phyloP scores from a whole-genome alignment of 2,888 invertebrate genomes.

The Andrena camellia region DNA sequence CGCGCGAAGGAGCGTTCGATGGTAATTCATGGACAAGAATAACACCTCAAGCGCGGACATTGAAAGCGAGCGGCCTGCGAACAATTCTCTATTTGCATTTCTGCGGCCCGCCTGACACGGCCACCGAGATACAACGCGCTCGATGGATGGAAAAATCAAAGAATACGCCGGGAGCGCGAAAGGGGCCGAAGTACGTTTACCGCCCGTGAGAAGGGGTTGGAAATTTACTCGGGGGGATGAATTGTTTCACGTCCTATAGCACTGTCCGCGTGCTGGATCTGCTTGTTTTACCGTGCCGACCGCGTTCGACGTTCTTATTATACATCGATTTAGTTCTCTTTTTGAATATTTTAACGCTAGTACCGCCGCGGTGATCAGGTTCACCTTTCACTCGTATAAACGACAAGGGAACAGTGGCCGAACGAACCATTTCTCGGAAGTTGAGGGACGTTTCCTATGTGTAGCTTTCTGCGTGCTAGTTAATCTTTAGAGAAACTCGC shows the following conservation, averaged over 20 bases:
- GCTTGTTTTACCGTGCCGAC: background rate
- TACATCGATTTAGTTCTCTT: background rate
- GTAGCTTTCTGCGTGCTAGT: background rate
- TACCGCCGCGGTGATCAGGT: background rate
- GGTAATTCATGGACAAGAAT: slow-evolving; percentile 51
- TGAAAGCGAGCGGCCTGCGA: slow-evolving; percentile 33
- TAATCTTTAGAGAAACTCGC: background rate
- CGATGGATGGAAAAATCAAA: slow-evolving; percentile 21
- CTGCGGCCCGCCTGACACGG: slow-evolving; percentile 29
- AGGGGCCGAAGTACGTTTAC: slow-evolving; percentile 4
- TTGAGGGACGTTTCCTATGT: background rate
- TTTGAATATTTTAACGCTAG: slow-evolving; percentile 12
- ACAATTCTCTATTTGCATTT: slow-evolving; percentile 55
- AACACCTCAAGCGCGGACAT: slow-evolving; percentile 46
- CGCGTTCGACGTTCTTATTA: background rate
- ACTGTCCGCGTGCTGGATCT: background rate
- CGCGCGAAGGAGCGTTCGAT: slow-evolving; percentile 23
- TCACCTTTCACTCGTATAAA: background rate
- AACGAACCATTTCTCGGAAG: background rate
- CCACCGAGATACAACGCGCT: slow-evolving; percentile 4
- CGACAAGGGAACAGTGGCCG: background rate
- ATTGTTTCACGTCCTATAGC: slow-evolving; percentile 14
- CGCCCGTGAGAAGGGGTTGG: slow-evolving; percentile 15
- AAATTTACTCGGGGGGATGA: slow-evolving; percentile 19
- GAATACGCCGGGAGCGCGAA: background rate